Percentiles rank a stretch among this genome's conserved stretches.
These are phyloP conservation scores for Melanargia galathea DNA, from an alignment of 2,888 invertebrate genomes.

Conservation along the genomic window DNA sequence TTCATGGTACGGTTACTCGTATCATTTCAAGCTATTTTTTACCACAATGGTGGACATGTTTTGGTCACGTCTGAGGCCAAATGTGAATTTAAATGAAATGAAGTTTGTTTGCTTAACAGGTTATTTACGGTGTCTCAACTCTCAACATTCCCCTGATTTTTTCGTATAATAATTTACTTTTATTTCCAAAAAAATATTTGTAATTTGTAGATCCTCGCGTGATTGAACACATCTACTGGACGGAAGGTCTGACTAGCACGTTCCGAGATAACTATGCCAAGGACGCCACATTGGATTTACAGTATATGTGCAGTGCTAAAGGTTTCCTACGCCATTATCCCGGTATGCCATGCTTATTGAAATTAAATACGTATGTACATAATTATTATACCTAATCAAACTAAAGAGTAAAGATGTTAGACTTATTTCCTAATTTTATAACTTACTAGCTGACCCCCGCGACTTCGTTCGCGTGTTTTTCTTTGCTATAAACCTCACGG, in stretches of 20 bases:
- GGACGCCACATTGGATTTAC: conserved; percentile 69
- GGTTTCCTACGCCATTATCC: conserved; percentile 76
- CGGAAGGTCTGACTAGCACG: conserved; percentile 60
- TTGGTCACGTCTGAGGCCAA: too few species aligned
- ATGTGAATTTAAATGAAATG: too few species aligned
- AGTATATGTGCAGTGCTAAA: conserved; percentile 73
- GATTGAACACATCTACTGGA: conserved; percentile 63
- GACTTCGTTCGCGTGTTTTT: too few species aligned
- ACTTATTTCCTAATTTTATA: too few species aligned
- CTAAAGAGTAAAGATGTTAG: too few species aligned
- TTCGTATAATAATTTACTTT: too few species aligned
- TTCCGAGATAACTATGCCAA: conserved; percentile 71
- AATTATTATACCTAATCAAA: background rate
- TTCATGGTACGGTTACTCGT: background rate
- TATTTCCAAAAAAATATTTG: background rate
- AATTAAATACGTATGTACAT: background rate
- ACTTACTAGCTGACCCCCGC: too few species aligned
- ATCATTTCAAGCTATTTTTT: background rate
- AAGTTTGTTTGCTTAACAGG: too few species aligned
- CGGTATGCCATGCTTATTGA: conserved; percentile 47
- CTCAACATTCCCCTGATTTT: too few species aligned
- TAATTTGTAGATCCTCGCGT: conserved; percentile 52
- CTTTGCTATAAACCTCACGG: too few species aligned
- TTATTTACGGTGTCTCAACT: too few species aligned
- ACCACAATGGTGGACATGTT: background rate